Evolutionary conservation across 2,113 vertebrate species (phyloP).

Genomic region (Galeopterus variegatus): DNA sequence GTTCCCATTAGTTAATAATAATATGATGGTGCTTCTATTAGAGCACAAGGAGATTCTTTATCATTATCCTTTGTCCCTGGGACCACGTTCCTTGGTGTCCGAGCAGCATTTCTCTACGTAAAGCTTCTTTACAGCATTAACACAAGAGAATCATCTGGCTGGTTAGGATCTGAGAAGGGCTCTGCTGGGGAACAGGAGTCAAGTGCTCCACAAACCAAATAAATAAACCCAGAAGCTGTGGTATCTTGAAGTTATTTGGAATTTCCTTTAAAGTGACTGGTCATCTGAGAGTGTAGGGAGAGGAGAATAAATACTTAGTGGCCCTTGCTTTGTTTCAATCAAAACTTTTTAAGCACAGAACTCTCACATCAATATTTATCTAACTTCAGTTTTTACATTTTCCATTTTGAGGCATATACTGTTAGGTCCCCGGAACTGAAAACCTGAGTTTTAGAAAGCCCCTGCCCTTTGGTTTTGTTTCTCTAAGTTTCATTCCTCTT

Average conservation of each 20-base stretch:
- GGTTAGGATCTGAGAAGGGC: not conserved
- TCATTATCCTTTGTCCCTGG: not conserved
- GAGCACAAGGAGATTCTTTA: too few species aligned
- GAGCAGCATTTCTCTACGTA: not conserved
- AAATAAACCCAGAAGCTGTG: accelerated
- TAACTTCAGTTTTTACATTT: not conserved
- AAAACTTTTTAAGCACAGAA: not conserved
- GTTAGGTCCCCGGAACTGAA: too few species aligned
- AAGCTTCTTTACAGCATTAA: not conserved
- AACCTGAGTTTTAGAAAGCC: too few species aligned
- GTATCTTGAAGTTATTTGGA: too few species aligned
- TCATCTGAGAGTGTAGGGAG: not conserved
- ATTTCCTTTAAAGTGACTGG: not conserved
- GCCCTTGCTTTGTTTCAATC: not conserved
- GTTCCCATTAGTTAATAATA: not conserved
- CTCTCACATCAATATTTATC: too few species aligned
- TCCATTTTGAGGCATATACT: too few species aligned
- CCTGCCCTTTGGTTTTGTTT: too few species aligned
- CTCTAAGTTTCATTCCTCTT: too few species aligned
- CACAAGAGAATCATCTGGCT: not conserved
- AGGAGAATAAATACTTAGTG: accelerated
- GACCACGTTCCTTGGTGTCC: not conserved
- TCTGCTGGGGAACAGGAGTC: not conserved
- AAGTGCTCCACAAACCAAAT: accelerated
- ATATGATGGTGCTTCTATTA: not conserved